phyloP scores from a whole-genome alignment of 2,113 vertebrate genomes.

The Mesocricetus auratus region DNA sequence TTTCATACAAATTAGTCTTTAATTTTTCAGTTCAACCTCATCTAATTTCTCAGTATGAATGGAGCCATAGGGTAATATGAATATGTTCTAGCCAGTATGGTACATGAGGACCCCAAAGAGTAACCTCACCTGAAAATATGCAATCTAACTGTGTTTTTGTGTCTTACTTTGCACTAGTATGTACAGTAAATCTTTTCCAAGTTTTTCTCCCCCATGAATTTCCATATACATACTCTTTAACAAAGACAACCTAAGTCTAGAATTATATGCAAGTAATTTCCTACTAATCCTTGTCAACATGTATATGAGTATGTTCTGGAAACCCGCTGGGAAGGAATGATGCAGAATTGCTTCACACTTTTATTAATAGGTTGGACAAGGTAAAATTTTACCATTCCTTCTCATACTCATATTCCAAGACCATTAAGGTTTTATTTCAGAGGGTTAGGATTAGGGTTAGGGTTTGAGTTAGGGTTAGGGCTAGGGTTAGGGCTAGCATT shows the following conservation, averaged over 20 bases:
- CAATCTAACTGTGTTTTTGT: background rate
- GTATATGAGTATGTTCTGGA: background rate
- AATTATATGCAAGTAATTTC: background rate
- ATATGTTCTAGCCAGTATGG: background rate
- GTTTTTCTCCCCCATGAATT: background rate
- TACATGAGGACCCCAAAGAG: background rate
- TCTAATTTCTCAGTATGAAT: background rate
- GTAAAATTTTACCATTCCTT: background rate
- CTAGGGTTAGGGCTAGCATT: no score
- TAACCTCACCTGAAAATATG: background rate
- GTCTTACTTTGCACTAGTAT: background rate
- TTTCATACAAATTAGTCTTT: background rate
- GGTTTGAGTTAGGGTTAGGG: no score
- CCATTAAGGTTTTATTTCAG: background rate
- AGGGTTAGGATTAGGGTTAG: background rate
- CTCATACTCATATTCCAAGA: background rate
- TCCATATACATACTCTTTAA: background rate
- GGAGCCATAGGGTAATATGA: no score
- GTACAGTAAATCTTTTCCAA: background rate
- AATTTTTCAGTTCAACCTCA: background rate
- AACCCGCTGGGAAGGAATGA: background rate
- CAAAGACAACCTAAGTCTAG: background rate
- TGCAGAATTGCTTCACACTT: background rate
- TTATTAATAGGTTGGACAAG: background rate
- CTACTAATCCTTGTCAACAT: constrained; percentile 8